Percentiles rank a stretch among this genome's conserved stretches.
Conservation (phyloP, 30 jellyfish, hydroid and myxozoan species). For the Hydractinia symbiolongicarpus region DNA sequence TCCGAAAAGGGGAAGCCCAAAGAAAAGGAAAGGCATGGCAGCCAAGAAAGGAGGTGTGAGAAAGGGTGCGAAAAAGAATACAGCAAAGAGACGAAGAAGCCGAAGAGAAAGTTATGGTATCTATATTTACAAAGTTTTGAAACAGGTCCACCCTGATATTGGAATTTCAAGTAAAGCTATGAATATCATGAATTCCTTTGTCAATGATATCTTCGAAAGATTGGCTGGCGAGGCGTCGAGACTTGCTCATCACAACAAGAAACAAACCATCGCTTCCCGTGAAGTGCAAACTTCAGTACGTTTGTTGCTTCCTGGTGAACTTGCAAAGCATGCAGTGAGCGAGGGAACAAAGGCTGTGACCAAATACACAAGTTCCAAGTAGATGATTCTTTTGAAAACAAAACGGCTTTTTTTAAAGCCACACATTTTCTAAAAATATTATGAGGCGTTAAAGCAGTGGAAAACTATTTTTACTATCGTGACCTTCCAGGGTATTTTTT, state of each 20-base stretch:
- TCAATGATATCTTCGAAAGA: slow-evolving; percentile 90
- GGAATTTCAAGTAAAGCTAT: slow-evolving; percentile 94
- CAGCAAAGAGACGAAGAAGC: slow-evolving; percentile 25
- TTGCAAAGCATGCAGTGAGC: slow-evolving; percentile 92
- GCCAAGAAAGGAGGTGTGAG: background rate
- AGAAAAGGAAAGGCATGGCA: background rate
- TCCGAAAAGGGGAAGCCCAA: slow-evolving; percentile 4
- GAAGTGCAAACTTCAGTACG: slow-evolving; percentile 90
- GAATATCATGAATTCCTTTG: slow-evolving; percentile 96
- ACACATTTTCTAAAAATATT: background rate
- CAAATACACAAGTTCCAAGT: slow-evolving; percentile 81
- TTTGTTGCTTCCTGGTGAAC: slow-evolving; percentile 90
- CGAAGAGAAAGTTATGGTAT: slow-evolving; percentile 82
- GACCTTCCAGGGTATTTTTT: too few relatives aligned
- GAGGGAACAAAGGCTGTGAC: slow-evolving; percentile 99
- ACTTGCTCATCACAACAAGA: slow-evolving; percentile 76
- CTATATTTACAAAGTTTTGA: slow-evolving; percentile 86
- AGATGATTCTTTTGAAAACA: background rate
- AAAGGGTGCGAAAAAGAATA: background rate
- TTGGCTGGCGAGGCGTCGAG: slow-evolving; percentile 97
- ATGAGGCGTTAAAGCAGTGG: too few relatives aligned
- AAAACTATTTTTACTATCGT: too few relatives aligned
- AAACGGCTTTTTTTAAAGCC: slow-evolving; percentile 17
- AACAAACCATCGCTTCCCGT: slow-evolving; percentile 79
- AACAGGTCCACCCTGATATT: slow-evolving; percentile 95